Evolutionary conservation across 37 sponge, comb jelly and placozoan species (phyloP), one percentile per base, ranked within the genome.

Genomic region (Chondrosia reniformis): DNA sequence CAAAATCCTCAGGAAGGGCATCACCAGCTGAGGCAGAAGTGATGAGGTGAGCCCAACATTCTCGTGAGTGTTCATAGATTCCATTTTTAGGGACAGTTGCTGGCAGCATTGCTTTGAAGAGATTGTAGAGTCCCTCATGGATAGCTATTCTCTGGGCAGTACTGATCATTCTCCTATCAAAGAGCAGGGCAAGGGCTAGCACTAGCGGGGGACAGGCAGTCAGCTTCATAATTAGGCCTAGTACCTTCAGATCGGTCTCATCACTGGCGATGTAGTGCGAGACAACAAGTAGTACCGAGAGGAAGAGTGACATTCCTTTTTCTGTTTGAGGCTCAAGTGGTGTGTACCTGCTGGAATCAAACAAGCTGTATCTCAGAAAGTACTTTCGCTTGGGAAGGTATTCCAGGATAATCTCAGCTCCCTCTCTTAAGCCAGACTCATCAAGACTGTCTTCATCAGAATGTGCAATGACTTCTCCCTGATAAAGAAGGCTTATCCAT

Each of bases 191-290:
- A 22, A 66, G 38, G 7, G 67, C 67, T 5, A 37, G 67, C 22
- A 66, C 38, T 17, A 66, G 67, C 9, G 67, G 67, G 4, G 67
- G 67, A 31, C 67, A 66, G 36, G 67, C 67, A 34, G 67, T 66
- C 9, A 66, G 67, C 4, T 66, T 19, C 31, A 66, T 22, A 8
- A 66, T 22, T 12, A 19, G 7, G 30, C 67, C 67, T 3, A 66
- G 67, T 8, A 66, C 67, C 4, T 66, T 12, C 37, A 66, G 39
- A 34, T 66, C 67, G 30, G 38, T 66, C 9, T 31, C 67, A 66
- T 66, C 38, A 17, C 13, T 34, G 39, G 39, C 38, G 19, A 66
- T 17, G 38, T 66, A 66, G 67, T 66, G 39, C 5, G 67, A 66
- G 9, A 66, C 4, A 34, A 66, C 67, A 66, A 36, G 30, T 17